Evolutionary conservation across 2,888 invertebrate genomes (phyloP).

Genomic region (Dolichopus griseipennis): DNA sequence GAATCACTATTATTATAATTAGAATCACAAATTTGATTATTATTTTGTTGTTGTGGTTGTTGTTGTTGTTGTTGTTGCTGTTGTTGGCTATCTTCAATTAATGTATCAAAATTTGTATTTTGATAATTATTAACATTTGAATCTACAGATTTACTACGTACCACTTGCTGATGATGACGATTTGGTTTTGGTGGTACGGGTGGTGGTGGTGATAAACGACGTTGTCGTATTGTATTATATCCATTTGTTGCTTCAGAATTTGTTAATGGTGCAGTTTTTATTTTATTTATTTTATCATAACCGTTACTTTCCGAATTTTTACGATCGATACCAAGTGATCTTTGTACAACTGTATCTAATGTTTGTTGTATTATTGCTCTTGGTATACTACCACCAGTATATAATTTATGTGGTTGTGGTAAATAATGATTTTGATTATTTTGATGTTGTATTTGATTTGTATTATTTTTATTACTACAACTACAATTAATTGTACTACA

Average conservation of each 20-base stretch:
- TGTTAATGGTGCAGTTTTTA: neutral
- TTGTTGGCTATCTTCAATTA: slow-evolving; percentile 7
- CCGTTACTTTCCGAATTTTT: neutral
- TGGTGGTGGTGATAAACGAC: slow-evolving; percentile 19
- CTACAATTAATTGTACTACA: neutral
- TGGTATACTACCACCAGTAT: slow-evolving; percentile 7
- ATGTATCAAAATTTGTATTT: neutral
- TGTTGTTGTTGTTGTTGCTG: slow-evolving; percentile 3
- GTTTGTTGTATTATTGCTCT: slow-evolving; percentile 10
- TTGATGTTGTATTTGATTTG: neutral
- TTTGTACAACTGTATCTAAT: slow-evolving; percentile 4
- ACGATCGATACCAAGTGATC: neutral
- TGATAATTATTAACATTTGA: neutral
- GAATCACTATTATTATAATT: slow-evolving; percentile 7
- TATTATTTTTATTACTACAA: neutral
- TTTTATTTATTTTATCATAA: neutral
- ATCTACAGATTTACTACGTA: slow-evolving; percentile 11
- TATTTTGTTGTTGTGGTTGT: neutral
- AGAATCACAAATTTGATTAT: neutral
- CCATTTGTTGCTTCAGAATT: neutral
- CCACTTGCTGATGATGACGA: slow-evolving; percentile 11
- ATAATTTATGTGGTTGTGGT: neutral
- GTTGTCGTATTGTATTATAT: neutral
- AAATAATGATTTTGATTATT: neutral
- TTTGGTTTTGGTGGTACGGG: slow-evolving; percentile 27